Conservation (phyloP, 2,113 vertebrate species). For the Anser cygnoides region DNA sequence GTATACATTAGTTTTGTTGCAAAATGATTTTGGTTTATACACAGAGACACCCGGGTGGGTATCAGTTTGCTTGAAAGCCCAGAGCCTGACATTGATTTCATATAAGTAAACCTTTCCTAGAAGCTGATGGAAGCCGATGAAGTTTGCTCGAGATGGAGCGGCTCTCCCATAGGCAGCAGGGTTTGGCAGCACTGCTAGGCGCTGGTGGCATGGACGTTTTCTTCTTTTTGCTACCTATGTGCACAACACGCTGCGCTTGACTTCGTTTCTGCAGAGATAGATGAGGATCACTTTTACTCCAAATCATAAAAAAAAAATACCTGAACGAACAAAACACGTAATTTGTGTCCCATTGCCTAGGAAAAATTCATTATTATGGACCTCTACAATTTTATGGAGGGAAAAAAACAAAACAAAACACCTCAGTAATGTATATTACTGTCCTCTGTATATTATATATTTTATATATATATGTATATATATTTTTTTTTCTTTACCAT, state of each 20-base stretch:
- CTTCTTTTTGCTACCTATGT: background rate
- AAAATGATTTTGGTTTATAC: slow-evolving; percentile 37
- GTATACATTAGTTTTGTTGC: background rate
- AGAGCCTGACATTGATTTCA: slow-evolving; percentile 45
- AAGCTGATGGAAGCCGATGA: background rate
- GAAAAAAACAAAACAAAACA: background rate
- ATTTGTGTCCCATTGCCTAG: background rate
- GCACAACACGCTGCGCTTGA: background rate
- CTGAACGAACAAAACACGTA: background rate
- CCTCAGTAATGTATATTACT: background rate
- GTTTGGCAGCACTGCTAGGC: background rate
- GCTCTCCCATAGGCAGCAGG: background rate
- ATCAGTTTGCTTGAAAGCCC: slow-evolving; percentile 42
- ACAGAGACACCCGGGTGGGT: slow-evolving; percentile 25
- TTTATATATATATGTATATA: too few relatives aligned
- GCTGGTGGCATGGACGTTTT: background rate
- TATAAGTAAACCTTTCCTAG: slow-evolving; percentile 12
- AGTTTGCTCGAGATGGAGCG: background rate
- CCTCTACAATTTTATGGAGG: background rate
- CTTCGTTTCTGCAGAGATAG: background rate
- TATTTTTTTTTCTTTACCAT: background rate
- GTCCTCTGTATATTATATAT: background rate
- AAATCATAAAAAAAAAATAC: background rate
- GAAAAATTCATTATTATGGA: background rate
- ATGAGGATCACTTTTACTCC: background rate